Evolutionary conservation across 1,140 invertebrate genomes (phyloP), one percentile per base, ranked within the genome.

Genomic region (Drosophila navojoa): DNA sequence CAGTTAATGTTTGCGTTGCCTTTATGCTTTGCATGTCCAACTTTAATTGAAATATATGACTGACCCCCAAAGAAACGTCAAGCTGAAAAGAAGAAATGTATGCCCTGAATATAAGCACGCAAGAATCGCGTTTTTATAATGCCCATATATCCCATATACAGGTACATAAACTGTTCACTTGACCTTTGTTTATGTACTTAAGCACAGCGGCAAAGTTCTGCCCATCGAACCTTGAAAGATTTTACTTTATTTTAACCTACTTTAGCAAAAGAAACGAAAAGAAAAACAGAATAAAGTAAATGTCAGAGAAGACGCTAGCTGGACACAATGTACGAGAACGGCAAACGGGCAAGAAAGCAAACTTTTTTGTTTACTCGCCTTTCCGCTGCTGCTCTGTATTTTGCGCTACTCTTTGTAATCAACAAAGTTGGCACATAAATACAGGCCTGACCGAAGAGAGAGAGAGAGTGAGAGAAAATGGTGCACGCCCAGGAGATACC

Each of bases 41-140:
- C 76, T 82, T 79, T 82, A 87, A 87, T 87, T 87, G 84, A 87
- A 79, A 89, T 87, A 89, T 87, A 84, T 87, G 70, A 38, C 52
- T 71, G 84, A 84, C 84, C 66, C 53, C 27, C 70, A 81, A 76
- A 32, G 1, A 60, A 47, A 57, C 38, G 40, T 45, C 45, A 66
- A 66, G 50, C 29, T 54, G 47, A 50, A 71, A 40, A 38, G 35
- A 38, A 38, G 35, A 38, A 38, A 11, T 38, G 3, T 16, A 7
- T 72, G 47, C 61, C 58, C 76, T 76, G 82, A 42, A 66, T 79
- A 63, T 61, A 13, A 59, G 35, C 81, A 85, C 81, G 81, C 78
- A 35, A 44, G 38, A 42, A 45, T 72, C 38, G 42, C 35, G 38
- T 60, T 60, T 25, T 4, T 45, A 42, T 45, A 58, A 52, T 16